These are phyloP conservation scores for Hydrotaea cyrtoneurina DNA, from an alignment of 2,888 invertebrate genomes.

Conservation along the genomic window DNA sequence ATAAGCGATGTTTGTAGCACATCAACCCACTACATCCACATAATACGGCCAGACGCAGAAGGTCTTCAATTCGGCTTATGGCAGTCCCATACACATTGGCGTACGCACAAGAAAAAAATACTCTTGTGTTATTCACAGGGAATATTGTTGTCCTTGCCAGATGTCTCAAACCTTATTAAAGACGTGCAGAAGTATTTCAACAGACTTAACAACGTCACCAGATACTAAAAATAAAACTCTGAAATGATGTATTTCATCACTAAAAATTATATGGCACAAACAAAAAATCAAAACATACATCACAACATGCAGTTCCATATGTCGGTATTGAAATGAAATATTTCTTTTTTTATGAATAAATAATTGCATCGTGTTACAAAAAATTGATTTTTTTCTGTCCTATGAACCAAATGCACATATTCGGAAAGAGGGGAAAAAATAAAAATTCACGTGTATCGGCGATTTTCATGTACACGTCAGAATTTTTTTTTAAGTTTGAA, in stretches of 20 bases:
- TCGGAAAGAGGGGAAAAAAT: too few relatives aligned
- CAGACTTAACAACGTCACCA: constrained; percentile 6
- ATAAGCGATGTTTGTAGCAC: neutral
- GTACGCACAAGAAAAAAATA: neutral
- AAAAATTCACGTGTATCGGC: too few relatives aligned
- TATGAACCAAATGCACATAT: too few relatives aligned
- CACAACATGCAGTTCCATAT: too few relatives aligned
- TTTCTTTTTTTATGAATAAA: too few relatives aligned
- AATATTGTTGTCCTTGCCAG: neutral
- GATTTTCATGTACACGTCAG: too few relatives aligned
- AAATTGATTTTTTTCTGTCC: too few relatives aligned
- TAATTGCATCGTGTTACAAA: too few relatives aligned
- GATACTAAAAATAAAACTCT: neutral
- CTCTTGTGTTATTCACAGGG: neutral
- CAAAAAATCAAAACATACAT: neutral
- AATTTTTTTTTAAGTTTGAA: too few relatives aligned
- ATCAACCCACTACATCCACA: neutral
- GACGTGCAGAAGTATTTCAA: constrained; percentile 46
- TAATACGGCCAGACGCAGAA: neutral
- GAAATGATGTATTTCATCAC: too few relatives aligned
- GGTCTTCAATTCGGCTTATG: neutral
- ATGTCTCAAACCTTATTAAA: constrained; percentile 31
- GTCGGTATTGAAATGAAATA: too few relatives aligned
- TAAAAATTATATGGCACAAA: neutral
- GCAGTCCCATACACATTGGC: neutral